These are phyloP conservation scores for Cerceris rybyensis DNA, from an alignment of 2,888 invertebrate species.

Conservation along the genomic window DNA sequence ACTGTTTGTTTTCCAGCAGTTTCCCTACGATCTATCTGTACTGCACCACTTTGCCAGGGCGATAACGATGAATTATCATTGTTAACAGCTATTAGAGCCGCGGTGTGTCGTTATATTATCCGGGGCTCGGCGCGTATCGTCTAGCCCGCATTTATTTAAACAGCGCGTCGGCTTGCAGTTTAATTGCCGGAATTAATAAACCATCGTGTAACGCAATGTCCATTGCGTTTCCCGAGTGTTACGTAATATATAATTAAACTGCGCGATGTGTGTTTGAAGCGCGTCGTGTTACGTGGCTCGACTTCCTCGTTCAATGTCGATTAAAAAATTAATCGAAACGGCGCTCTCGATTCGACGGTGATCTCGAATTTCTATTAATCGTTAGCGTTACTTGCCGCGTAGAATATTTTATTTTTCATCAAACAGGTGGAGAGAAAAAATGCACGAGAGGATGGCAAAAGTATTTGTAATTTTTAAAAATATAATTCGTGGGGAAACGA, in stretches of 20 bases:
- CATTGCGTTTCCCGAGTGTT: conserved; percentile 26
- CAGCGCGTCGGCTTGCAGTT: conserved; percentile 26
- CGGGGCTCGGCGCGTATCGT: conserved; percentile 35
- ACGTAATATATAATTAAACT: conserved; percentile 37
- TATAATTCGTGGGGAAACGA: too few species aligned
- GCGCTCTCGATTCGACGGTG: too few species aligned
- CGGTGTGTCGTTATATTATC: conserved; percentile 41
- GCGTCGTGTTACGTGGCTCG: neutral
- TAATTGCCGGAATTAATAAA: conserved; percentile 60
- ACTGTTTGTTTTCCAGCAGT: conserved; percentile 46
- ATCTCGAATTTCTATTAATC: too few species aligned
- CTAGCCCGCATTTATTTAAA: conserved; percentile 54
- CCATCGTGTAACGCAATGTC: conserved; percentile 45
- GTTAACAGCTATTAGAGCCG: conserved; percentile 53
- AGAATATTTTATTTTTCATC: too few species aligned
- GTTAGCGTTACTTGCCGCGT: too few species aligned
- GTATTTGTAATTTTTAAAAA: too few species aligned
- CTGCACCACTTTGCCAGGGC: conserved; percentile 47
- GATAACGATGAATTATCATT: conserved; percentile 61
- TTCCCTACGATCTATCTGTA: conserved; percentile 52
- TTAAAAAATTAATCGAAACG: neutral
- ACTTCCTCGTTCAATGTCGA: conserved; percentile 21
- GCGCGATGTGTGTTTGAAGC: neutral
- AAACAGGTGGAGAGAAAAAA: too few species aligned
- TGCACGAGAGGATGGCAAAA: too few species aligned